Base-by-base conservation (phyloP, 2,888 invertebrate species). In the Blastobasis adustella region DNA sequence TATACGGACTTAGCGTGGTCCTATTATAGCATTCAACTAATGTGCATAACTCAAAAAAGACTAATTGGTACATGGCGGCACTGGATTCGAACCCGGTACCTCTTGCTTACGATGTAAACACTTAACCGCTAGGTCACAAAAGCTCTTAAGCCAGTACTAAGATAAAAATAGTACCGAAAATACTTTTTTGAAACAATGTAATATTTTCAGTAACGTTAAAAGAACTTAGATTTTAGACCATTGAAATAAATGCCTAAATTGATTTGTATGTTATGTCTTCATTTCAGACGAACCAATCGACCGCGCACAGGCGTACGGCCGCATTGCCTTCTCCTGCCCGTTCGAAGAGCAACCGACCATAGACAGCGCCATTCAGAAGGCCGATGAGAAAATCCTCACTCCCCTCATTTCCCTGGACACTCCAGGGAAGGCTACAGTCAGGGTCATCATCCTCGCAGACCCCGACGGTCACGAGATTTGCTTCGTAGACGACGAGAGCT, bases 401-500 rank as follows among this genome's bases (percentile, higher is more conserved):
- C 97, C 97, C 0, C 88, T 98, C 23, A 93, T 97, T 51, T 94
- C 94, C n/a, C 85, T 99, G 58, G 97, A 97, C 69, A 99, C 99
- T 0, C 99, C 99, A 0, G 99, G 97, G 46, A 99, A 99, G 80
- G 98, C 98, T 0, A 96, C 96, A 0, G 99, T 99, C 0, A 91
- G 96, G 58, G 99, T 99, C 40, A 95, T 99, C 53, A 99, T 99
- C 67, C 87, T 99, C 4, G 97, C 96, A 1, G 99, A 99, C 89
- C 98, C 99, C 0, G 97, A 98, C 83, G 96, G 93, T 0, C 98
- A 98, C 79, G 99, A 99, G 90, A 99, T 99, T 59, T 99, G 99
- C 82, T 98, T 98, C 81, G 99, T 99, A 5, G 98, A 98, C 58
- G 98, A 98, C 66, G 98, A 98, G 87, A 97, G 94, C 42, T 99